Conservation (phyloP, 2,888 invertebrate genomes). For the Hypolimnas misippus region DNA sequence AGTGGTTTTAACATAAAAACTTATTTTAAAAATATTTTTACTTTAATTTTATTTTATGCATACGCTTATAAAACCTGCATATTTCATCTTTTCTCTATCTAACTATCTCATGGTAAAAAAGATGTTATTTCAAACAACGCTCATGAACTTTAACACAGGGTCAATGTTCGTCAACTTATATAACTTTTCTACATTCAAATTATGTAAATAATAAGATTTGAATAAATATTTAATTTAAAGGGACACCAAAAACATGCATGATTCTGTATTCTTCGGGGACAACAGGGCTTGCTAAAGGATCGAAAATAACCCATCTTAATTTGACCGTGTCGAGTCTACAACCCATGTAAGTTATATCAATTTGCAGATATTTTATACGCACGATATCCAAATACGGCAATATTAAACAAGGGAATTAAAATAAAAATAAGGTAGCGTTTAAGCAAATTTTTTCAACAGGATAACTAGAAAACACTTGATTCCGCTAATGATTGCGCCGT, state of each 20-base stretch:
- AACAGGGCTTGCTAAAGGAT: slow-evolving; percentile 67
- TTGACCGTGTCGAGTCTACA: slow-evolving; percentile 56
- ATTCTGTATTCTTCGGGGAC: slow-evolving; percentile 72
- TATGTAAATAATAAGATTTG: slow-evolving; percentile 10
- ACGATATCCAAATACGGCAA: background rate
- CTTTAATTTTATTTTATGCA: too few species aligned
- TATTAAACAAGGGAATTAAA: background rate
- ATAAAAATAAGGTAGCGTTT: background rate
- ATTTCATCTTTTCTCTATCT: too few species aligned
- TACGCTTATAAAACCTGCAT: too few species aligned
- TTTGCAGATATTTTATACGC: background rate
- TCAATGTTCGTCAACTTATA: background rate
- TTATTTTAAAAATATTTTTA: too few species aligned
- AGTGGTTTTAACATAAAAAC: too few species aligned
- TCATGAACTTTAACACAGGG: background rate
- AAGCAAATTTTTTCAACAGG: slow-evolving; percentile 39
- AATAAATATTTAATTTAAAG: slow-evolving; percentile 25
- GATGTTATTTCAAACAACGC: too few species aligned
- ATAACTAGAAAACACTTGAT: slow-evolving; percentile 39
- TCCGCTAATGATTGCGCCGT: slow-evolving; percentile 57
- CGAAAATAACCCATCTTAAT: slow-evolving; percentile 63
- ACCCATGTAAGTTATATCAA: slow-evolving; percentile 53
- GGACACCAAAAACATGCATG: slow-evolving; percentile 38
- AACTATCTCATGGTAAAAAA: too few species aligned
- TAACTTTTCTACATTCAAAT: background rate